Evolutionary conservation across 1,140 invertebrate species (phyloP).

Genomic region (Drosophila bocqueti): DNA sequence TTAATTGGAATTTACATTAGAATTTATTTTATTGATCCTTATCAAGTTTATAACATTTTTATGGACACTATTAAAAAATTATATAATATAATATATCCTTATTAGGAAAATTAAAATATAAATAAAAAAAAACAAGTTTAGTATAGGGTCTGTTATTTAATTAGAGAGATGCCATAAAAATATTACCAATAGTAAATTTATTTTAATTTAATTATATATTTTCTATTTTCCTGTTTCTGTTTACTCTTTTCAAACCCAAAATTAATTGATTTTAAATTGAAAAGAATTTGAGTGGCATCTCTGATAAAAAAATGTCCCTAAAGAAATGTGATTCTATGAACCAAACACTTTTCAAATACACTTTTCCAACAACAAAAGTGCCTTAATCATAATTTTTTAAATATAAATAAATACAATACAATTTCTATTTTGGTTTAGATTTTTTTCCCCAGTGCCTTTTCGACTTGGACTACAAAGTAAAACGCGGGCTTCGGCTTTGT

Average conservation of each 20-base stretch:
- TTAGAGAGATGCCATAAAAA: too few species aligned
- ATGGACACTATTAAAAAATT: too few species aligned
- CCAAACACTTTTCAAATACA: background rate
- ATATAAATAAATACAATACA: background rate
- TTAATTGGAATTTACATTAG: too few species aligned
- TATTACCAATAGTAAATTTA: too few species aligned
- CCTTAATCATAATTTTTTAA: background rate
- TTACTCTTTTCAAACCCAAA: background rate
- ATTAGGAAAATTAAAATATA: too few species aligned
- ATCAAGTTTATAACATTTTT: too few species aligned
- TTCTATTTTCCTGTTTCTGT: too few species aligned
- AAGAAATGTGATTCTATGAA: background rate
- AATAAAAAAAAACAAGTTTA: too few species aligned
- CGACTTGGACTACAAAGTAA: constrained; percentile 30
- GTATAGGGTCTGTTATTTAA: too few species aligned
- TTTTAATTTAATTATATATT: too few species aligned
- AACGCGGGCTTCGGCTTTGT: constrained; percentile 51
- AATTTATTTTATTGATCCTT: too few species aligned
- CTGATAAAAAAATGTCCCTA: background rate
- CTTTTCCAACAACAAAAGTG: background rate
- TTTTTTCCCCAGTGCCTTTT: background rate
- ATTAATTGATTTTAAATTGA: background rate
- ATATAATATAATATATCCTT: too few species aligned
- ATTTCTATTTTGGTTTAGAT: background rate
- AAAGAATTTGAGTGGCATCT: background rate